phyloP scores from a whole-genome alignment of 2,113 vertebrate species.

The Hypanus sabinus region DNA sequence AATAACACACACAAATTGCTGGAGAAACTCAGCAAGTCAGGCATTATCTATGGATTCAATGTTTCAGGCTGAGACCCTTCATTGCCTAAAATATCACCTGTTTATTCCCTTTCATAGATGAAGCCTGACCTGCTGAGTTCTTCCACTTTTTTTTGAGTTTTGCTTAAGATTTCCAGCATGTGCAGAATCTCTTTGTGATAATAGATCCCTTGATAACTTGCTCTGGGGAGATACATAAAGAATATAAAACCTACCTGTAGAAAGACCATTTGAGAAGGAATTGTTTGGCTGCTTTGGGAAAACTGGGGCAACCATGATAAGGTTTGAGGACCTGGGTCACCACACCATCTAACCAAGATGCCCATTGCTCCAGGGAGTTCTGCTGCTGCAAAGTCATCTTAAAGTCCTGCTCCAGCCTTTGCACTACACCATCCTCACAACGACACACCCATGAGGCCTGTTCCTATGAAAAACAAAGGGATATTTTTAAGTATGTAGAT shows the following conservation, averaged over 20 bases:
- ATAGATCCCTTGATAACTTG: not conserved
- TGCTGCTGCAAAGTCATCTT: conserved; percentile 84
- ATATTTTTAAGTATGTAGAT: not conserved
- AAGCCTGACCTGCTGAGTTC: no score
- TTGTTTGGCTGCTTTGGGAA: conserved; percentile 80
- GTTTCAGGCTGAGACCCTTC: no score
- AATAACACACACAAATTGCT: no score
- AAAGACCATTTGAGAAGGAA: conserved; percentile 92
- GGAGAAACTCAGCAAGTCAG: no score
- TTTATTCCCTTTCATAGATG: no score
- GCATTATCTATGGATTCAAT: no score
- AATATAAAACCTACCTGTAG: conserved; percentile 65
- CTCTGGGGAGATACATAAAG: not conserved
- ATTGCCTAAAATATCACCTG: no score
- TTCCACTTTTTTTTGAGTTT: no score
- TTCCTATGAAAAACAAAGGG: conserved; percentile 55
- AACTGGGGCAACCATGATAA: conserved; percentile 66
- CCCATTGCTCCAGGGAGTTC: conserved; percentile 88
- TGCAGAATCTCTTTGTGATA: no score
- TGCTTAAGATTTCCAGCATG: no score
- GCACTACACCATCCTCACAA: conserved; percentile 75
- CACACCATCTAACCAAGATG: conserved; percentile 73
- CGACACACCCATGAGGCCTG: conserved; percentile 90
- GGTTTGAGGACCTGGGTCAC: conserved; percentile 81
- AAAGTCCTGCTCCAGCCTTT: conserved; percentile 81